Evolutionary conservation across 1,140 invertebrate genomes (phyloP), one percentile per base, ranked within the genome.

Genomic region (Zeugodacus cucurbitae): DNA sequence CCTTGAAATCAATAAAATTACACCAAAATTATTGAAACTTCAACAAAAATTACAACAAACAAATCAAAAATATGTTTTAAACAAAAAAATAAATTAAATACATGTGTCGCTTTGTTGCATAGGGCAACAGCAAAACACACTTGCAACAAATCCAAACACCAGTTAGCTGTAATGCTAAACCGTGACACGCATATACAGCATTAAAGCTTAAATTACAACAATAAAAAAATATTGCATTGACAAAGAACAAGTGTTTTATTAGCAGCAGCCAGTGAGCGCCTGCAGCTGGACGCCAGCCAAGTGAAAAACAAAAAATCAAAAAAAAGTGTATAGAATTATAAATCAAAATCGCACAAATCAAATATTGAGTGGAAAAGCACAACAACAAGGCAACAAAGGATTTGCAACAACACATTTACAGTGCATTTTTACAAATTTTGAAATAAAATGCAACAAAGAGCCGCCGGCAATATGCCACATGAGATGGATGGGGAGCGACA

Each of bases 191-290:
- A 26, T 6, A 10, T n/a, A 7, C 6, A 62, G 58, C 54, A 57
- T 2, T 57, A 62, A 48, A 82, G 26, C 11, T 41, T 20, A 48
- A 48, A 29, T 11, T 54, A 29, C 17, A 82, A n/a, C 34, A n/a
- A 82, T 29, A 67, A 48, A 3, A 37, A 74, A 74, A 74, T 11
- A 11, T 17, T 32, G 2, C 4, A 67, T 20, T 44, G 41, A 48
- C 74, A 82, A 82, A n/a, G n/a, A 26, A 48, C 44, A 82, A 82
- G 74, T 82, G 74, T 82, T 82, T 82, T 82, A 41, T 44, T 41
- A 8, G 64, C 70, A 8, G 64, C 70, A 6, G 74, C 22, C 22
- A 82, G 37, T 82, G 74, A 54, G 41, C n/a, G 58, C 58, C 6
- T 82, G 41, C 74, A 82, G 41, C 74, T 82, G 37, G 74, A 44